A percentile compares a stretch with the other conserved stretches of the same genome.
Evolutionary conservation across 1,140 invertebrate genomes (phyloP).

Genomic region (Myzus persicae): DNA sequence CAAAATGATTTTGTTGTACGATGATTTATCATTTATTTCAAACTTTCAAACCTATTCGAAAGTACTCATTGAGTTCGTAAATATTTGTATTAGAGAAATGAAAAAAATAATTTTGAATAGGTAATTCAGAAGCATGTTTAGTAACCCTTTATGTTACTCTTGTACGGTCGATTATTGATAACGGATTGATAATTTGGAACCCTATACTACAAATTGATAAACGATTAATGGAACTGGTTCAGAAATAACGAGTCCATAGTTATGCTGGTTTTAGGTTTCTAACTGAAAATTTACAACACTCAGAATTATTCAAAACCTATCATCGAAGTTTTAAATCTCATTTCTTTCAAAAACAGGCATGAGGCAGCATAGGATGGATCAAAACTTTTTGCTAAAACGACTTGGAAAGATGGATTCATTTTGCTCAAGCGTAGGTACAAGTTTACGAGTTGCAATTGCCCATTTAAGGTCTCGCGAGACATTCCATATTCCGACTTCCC

Average conservation of each 20-base stretch:
- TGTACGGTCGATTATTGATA: background rate
- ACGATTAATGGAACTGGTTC: background rate
- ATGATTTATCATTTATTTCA: too few relatives aligned
- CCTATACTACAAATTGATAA: background rate
- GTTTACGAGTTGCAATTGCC: background rate
- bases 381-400: background rate
- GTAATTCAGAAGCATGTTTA: background rate
- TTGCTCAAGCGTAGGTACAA: background rate
- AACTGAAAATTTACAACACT: background rate
- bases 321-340: background rate
- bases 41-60: too few relatives aligned
- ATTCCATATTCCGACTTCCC: background rate
- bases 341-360: background rate
- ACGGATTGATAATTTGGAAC: background rate
- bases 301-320: background rate
- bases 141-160: background rate
- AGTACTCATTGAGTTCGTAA: too few relatives aligned
- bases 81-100: too few relatives aligned
- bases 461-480: background rate
- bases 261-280: background rate
- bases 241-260: background rate
- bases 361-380: too few relatives aligned
- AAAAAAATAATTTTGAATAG: background rate
- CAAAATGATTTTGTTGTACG: too few relatives aligned
- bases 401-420: background rate